phyloP scores from a whole-genome alignment of 2,888 invertebrate species.

The Camptogramma bilineatum region DNA sequence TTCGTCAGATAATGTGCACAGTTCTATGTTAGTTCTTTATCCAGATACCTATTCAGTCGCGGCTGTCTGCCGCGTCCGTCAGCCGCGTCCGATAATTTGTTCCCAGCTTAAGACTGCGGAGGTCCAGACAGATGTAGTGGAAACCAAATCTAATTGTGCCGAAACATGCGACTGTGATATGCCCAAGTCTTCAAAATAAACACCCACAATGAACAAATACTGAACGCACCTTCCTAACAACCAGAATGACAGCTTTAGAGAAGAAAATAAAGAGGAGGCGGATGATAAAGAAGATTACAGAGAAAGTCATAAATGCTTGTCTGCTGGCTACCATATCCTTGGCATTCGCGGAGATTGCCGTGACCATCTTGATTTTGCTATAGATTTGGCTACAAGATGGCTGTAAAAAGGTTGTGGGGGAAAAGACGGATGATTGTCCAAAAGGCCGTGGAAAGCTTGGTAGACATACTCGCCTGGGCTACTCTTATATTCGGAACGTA shows the following conservation, averaged over 20 bases:
- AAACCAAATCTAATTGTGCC: constrained; percentile 55
- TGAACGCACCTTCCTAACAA: neutral
- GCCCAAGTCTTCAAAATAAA: constrained; percentile 27
- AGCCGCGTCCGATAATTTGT: no score
- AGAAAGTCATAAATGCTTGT: constrained; percentile 61
- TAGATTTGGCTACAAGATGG: constrained; percentile 50
- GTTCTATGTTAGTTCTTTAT: no score
- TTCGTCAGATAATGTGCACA: no score
- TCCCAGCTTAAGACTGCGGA: constrained; percentile 31
- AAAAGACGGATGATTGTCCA: constrained; percentile 51
- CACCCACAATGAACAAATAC: constrained; percentile 17
- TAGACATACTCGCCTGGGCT: constrained; percentile 60
- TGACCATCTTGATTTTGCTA: constrained; percentile 61
- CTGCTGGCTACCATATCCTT: constrained; percentile 65
- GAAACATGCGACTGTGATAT: constrained; percentile 57
- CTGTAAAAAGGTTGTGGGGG: constrained; percentile 56
- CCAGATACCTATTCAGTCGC: no score
- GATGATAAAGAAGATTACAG: constrained; percentile 56
- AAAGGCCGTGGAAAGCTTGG: constrained; percentile 46
- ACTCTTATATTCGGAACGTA: constrained; percentile 61
- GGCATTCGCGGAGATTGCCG: constrained; percentile 66
- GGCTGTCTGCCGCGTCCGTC: no score
- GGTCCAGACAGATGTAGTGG: constrained; percentile 50
- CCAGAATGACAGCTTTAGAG: constrained; percentile 55
- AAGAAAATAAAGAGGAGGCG: constrained; percentile 57